Evolutionary conservation across 1,140 invertebrate species (phyloP).

Genomic region (Drosophila repletoides): DNA sequence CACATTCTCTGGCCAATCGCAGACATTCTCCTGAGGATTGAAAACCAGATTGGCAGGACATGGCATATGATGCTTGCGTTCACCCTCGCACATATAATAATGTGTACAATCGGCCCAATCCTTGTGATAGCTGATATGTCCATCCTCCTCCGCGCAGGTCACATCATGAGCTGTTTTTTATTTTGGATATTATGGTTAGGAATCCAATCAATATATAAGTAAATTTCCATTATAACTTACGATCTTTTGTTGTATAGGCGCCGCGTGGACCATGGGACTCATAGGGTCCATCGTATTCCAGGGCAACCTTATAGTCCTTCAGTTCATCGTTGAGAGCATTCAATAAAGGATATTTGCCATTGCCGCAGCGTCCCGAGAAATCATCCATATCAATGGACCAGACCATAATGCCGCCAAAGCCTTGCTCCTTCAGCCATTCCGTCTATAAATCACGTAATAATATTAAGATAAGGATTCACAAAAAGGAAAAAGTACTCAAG

Average conservation of each 20-base stretch:
- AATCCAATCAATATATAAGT: no score
- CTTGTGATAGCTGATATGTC: conserved; percentile 95
- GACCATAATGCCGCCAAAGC: conserved; percentile 98
- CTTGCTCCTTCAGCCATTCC: conserved; percentile 96
- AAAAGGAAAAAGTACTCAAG: background rate
- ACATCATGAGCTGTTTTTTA: conserved; percentile 90
- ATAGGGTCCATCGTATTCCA: conserved; percentile 94
- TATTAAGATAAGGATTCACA: background rate
- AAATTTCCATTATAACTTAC: conserved; percentile 84
- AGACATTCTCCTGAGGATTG: conserved; percentile 96
- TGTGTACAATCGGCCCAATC: conserved; percentile 95
- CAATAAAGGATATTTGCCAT: conserved; percentile 94
- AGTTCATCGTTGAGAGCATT: conserved; percentile 94
- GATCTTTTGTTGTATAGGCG: conserved; percentile 93
- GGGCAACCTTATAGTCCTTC: conserved; percentile 90
- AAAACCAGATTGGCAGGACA: conserved; percentile 97
- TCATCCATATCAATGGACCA: conserved; percentile 99
- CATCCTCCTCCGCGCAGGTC: conserved; percentile 95
- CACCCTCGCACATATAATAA: conserved; percentile 98
- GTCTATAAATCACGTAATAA: conserved; percentile 86
- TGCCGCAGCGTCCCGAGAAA: conserved; percentile 94
- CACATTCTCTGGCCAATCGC: conserved; percentile 98
- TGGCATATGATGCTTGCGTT: conserved; percentile 98
- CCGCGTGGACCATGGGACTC: conserved; percentile 88
- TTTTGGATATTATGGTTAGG: background rate